A percentile compares a stretch with the other conserved stretches of the same genome.
Conservation (phyloP, 2,888 invertebrate species). For the Hipparchia semele region DNA sequence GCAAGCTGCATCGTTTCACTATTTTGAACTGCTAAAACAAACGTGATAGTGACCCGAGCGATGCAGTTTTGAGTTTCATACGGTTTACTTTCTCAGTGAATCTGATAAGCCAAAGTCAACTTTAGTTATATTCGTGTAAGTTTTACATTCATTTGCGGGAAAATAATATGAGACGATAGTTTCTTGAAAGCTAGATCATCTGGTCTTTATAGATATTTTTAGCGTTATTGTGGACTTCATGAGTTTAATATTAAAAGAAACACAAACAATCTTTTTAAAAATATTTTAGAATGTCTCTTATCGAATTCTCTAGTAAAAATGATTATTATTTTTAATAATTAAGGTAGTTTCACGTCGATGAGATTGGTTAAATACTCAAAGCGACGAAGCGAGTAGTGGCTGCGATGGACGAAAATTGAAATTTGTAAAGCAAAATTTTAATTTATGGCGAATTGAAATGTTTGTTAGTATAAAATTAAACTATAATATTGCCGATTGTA, state of each 20-base stretch:
- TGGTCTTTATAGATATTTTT: conserved; percentile 1
- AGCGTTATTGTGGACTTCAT: conserved; percentile 1
- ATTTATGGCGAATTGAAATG: too few relatives aligned
- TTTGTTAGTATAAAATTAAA: too few relatives aligned
- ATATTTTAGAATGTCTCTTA: not conserved
- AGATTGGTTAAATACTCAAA: too few relatives aligned
- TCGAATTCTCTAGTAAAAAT: too few relatives aligned
- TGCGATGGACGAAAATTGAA: too few relatives aligned
- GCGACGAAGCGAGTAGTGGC: too few relatives aligned
- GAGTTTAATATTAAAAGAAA: not conserved
- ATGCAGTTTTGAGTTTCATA: conserved; percentile 66
- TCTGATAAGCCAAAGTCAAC: not conserved
- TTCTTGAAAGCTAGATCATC: conserved; percentile 1
- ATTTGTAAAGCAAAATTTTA: too few relatives aligned
- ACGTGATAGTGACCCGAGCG: conserved; percentile 40
- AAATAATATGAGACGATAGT: not conserved
- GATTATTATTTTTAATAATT: too few relatives aligned
- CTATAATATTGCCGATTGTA: too few relatives aligned
- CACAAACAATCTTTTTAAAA: not conserved
- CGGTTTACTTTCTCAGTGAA: conserved; percentile 63
- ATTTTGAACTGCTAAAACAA: conserved; percentile 35
- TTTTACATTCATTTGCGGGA: not conserved
- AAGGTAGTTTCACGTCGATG: too few relatives aligned
- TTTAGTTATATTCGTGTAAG: not conserved
- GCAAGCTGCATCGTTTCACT: conserved; percentile 28